phyloP scores from a whole-genome alignment of 2,113 vertebrate genomes.

The Acanthochromis polyacanthus region DNA sequence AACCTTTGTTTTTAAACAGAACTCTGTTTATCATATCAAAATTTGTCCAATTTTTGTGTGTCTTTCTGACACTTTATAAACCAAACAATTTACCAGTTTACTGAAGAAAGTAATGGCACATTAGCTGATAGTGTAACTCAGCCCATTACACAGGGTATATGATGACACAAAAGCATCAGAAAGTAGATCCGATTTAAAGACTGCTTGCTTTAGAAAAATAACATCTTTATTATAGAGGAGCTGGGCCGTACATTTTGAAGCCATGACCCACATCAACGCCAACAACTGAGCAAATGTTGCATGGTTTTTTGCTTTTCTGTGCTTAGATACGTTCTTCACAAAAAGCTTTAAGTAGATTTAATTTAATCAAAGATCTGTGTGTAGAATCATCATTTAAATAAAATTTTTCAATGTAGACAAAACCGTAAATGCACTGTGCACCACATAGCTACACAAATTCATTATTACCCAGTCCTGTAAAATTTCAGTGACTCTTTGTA shows the following conservation, averaged over 20 bases:
- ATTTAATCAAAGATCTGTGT: background rate
- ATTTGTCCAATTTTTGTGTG: no score
- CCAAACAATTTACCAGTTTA: no score
- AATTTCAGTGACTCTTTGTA: constrained; percentile 9
- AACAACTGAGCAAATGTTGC: background rate
- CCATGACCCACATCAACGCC: background rate
- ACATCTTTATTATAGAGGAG: constrained; percentile 61
- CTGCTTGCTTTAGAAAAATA: constrained; percentile 66
- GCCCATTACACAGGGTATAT: no score
- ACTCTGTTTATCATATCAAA: no score
- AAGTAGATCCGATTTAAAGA: background rate
- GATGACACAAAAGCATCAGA: no score
- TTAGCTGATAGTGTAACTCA: no score
- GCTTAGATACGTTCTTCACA: constrained; percentile 3
- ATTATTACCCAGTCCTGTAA: constrained; percentile 1
- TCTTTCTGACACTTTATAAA: no score
- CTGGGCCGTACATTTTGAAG: constrained; percentile 7
- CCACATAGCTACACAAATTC: background rate
- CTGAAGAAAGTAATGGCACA: no score
- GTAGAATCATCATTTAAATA: no score
- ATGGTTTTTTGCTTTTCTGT: background rate
- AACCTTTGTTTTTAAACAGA: no score
- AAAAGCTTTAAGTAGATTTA: background rate
- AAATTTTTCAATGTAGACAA: no score
- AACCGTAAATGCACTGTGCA: background rate